Conservation (phyloP, 2,888 invertebrate species). For the Girardia tigrina region DNA sequence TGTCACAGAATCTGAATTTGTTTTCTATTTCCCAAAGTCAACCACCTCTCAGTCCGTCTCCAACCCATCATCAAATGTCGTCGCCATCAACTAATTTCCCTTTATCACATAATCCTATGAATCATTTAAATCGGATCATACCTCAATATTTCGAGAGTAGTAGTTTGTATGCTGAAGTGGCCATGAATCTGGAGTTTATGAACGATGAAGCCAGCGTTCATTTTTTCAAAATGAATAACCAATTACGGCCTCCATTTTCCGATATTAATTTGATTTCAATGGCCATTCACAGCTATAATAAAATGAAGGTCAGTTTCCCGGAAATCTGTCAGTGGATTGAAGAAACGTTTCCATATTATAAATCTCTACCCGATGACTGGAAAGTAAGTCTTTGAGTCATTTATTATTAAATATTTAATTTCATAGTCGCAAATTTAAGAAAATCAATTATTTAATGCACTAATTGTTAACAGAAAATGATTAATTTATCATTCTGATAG, state of each 20-base stretch:
- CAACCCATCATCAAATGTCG: slow-evolving; percentile 6
- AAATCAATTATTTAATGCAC: no score
- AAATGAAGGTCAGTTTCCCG: slow-evolving; percentile 16
- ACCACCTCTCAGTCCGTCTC: not conserved
- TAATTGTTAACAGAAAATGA: no score
- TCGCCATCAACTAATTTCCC: not conserved
- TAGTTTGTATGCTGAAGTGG: not conserved
- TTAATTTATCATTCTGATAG: no score
- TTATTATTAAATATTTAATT: not conserved
- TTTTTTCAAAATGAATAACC: slow-evolving; percentile 8
- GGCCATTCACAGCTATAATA: slow-evolving; percentile 23
- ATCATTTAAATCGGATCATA: slow-evolving; percentile 1
- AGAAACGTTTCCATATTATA: slow-evolving; percentile 17
- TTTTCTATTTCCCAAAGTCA: not conserved
- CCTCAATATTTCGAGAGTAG: slow-evolving; percentile 16
- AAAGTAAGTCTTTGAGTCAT: no score
- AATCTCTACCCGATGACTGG: not conserved
- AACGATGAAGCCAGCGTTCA: not conserved
- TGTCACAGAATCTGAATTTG: not conserved
- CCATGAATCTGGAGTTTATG: not conserved
- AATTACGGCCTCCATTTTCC: not conserved
- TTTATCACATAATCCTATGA: not conserved
- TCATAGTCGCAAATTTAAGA: no score
- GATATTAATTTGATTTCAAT: slow-evolving; percentile 6
- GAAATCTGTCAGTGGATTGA: slow-evolving; percentile 15